These are phyloP conservation scores for Xiphophorus couchianus DNA, from an alignment of 2,113 vertebrate genomes.

Conservation along the genomic window DNA sequence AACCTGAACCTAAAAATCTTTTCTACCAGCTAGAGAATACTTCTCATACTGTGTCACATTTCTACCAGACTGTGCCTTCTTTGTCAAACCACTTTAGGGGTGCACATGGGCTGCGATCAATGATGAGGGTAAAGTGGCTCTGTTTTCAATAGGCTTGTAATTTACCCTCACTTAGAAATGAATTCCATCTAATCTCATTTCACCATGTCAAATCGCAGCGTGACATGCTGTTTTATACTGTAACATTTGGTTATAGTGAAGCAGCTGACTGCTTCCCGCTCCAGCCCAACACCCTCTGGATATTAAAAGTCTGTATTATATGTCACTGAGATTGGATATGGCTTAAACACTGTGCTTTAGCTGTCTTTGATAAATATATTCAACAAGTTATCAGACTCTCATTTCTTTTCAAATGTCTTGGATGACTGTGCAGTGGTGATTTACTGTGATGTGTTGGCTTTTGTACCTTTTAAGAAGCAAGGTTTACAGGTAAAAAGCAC, in stretches of 20 bases:
- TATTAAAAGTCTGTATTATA: conserved; percentile 80
- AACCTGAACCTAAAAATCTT: conserved; percentile 71
- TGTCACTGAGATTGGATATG: conserved; percentile 75
- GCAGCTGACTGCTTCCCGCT: conserved; percentile 77
- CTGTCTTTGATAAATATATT: conserved; percentile 71
- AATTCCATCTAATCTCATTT: conserved; percentile 86
- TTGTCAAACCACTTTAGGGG: conserved; percentile 68
- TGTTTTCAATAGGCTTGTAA: conserved; percentile 78
- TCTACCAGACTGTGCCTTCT: conserved; percentile 74
- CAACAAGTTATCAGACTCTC: conserved; percentile 55
- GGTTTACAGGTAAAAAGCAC: conserved; percentile 30
- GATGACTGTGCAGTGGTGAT: conserved; percentile 25
- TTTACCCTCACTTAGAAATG: conserved; percentile 84
- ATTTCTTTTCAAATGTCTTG: conserved; percentile 57
- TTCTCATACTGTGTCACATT: conserved; percentile 59
- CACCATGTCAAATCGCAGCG: conserved; percentile 82
- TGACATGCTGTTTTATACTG: conserved; percentile 82
- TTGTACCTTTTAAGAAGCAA: conserved; percentile 41
- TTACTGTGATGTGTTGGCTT: conserved; percentile 22
- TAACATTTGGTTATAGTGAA: conserved; percentile 83
- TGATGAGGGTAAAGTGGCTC: background rate
- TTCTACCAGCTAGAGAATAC: background rate
- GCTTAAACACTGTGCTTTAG: conserved; percentile 76
- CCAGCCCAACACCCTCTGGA: conserved; percentile 79
- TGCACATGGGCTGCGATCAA: conserved; percentile 56